Evolutionary conservation across 2,888 invertebrate species (phyloP), one percentile per base, ranked within the genome.

Genomic region (Coleophora flavipennella): DNA sequence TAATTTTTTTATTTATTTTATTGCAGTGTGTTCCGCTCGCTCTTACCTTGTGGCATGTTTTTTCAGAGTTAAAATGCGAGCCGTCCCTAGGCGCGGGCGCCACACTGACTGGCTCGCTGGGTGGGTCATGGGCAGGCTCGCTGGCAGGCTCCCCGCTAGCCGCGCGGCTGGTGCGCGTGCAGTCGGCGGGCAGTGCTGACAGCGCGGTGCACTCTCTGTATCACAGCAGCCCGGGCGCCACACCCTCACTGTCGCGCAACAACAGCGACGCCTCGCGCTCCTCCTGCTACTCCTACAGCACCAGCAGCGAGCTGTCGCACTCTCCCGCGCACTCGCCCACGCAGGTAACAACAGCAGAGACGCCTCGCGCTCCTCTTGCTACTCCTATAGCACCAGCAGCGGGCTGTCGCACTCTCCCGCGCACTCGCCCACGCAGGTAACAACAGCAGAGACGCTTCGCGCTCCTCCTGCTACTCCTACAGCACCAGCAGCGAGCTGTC

Each of bases 241-340:
- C 94, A 38, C 94, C 94, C 31, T 94, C 93, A 9, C 79, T 95
- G 45, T 94, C 94, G 39, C 89, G 95, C 43, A 95, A 95, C 81
- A 95, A 95, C 80, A 94, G 94, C 57, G 95, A 95, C 67, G 95
- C 95, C 2, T 95, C 95, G 44, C 92, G 93, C 69, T 94, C 94
- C 55, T 94, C 94, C 51, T 95, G 94, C 64, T 94, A 94, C 78
- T 93, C 93, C 28, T 93, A 92, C 69, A 93, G 93, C 63, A 92
- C 92, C 9, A 91, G 91, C 72, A 92, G 92, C 63, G 92, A 92
- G 47, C 94, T 94, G 25, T 94, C 93, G 12, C 94, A 95, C 64
- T 94, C 94, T 31, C 95, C 95, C n/a, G 91, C 95, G 33, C 94
- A 94, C 20, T 20, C 20, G 20, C 93, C 10, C 79, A 95, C 45